Percentiles rank a stretch among this genome's conserved stretches.
phyloP scores from a whole-genome alignment of 2,888 invertebrate genomes.

The Phyto melanocephala region DNA sequence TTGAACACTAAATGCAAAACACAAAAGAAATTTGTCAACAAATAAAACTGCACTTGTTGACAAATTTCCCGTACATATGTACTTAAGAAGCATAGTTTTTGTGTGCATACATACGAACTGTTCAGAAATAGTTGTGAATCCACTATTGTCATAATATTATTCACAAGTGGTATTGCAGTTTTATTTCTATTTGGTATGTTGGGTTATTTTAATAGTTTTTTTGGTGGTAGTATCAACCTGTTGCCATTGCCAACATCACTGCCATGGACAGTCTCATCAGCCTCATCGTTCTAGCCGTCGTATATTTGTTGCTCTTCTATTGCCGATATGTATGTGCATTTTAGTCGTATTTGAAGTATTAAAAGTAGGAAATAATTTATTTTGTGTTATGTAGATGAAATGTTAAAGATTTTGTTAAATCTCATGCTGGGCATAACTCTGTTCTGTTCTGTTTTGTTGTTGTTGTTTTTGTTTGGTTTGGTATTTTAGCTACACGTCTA shows the following conservation, averaged over 20 bases:
- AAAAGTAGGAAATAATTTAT: constrained; percentile 42
- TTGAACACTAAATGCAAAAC: no score
- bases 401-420: constrained; percentile 30
- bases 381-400: constrained; percentile 42
- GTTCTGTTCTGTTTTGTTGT: not conserved
- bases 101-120: no score
- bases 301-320: not conserved
- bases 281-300: not conserved
- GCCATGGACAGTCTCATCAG: not conserved
- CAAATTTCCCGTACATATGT: no score
- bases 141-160: no score
- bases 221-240: constrained; percentile 28
- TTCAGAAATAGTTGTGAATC: no score
- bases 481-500: not conserved
- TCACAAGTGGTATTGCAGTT: no score
- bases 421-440: constrained; percentile 36
- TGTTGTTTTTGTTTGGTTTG: no score
- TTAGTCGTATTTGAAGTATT: constrained; percentile 18
- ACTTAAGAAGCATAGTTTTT: no score
- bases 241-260: not conserved
- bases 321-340: no score
- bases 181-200: no score
- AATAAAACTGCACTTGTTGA: no score
- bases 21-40: no score
- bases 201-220: not conserved